Percentiles rank a stretch among this genome's conserved stretches.
phyloP scores from a whole-genome alignment of 2,797 vertebrate species.

The Sebastes steindachneri region DNA sequence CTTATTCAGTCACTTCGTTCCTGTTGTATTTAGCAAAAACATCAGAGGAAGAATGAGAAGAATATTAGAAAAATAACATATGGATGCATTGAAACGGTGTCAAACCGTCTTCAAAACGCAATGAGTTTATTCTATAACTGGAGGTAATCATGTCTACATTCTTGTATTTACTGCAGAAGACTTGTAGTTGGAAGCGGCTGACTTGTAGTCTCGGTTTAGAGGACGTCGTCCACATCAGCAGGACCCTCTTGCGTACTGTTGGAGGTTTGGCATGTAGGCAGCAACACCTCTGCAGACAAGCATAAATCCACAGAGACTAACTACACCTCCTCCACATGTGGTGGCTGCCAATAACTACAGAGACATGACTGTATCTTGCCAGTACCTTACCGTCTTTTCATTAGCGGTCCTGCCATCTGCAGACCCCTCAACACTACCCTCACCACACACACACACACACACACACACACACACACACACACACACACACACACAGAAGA shows the following conservation, averaged over 20 bases:
- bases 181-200: background rate
- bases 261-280: slow-evolving; percentile 7
- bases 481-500: background rate
- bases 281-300: slow-evolving; percentile 27
- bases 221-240: background rate
- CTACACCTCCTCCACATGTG: slow-evolving; percentile 16
- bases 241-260: background rate
- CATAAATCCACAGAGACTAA: slow-evolving; percentile 41
- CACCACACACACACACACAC: background rate
- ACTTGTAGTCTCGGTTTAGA: background rate
- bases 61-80: background rate
- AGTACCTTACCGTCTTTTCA: slow-evolving; percentile 24
- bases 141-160: background rate
- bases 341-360: slow-evolving; percentile 41
- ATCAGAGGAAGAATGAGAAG: background rate
- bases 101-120: background rate
- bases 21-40: background rate
- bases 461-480: background rate
- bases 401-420: slow-evolving; percentile 20
- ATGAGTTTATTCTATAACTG: background rate
- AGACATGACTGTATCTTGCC: slow-evolving; percentile 30
- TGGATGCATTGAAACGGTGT: background rate
- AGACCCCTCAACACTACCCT: slow-evolving; percentile 22
- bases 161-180: background rate
- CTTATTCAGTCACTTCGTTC: background rate